phyloP scores from a whole-genome alignment of 2,797 vertebrate genomes.

The Gephyroberyx darwinii region DNA sequence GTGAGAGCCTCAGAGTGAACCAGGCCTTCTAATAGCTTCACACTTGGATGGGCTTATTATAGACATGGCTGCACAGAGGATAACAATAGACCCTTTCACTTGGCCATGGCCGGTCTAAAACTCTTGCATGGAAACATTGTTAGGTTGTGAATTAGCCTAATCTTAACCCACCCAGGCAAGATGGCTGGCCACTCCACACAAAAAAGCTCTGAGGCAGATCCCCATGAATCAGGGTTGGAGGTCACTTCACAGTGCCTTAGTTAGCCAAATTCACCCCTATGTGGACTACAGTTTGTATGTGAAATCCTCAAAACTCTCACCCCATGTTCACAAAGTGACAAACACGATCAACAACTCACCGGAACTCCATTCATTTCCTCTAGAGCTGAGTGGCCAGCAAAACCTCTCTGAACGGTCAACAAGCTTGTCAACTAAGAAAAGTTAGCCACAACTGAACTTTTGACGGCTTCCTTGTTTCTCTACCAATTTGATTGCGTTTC shows the following conservation, averaged over 20 bases:
- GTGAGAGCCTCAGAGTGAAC: constrained; percentile 9
- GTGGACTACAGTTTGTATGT: constrained; percentile 16
- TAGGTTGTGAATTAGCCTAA: constrained; percentile 46
- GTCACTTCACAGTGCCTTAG: constrained; percentile 18
- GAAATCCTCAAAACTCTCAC: not conserved
- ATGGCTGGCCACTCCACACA: constrained; percentile 9
- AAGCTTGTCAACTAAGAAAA: too few relatives aligned
- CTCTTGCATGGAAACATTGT: constrained; percentile 25
- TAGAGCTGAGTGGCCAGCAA: too few relatives aligned
- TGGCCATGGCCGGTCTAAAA: constrained; percentile 6
- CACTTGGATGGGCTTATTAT: constrained; percentile 36
- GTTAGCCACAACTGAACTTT: too few relatives aligned
- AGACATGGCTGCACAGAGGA: constrained; percentile 20
- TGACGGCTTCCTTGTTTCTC: too few relatives aligned
- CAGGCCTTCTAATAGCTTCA: constrained; percentile 35
- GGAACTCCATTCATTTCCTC: too few relatives aligned
- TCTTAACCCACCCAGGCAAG: constrained; percentile 31
- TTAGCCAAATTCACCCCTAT: constrained; percentile 16
- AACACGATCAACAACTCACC: too few relatives aligned
- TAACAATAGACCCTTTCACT: constrained; percentile 55
- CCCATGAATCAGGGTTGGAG: constrained; percentile 13
- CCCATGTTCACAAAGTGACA: not conserved
- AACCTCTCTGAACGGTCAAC: too few relatives aligned
- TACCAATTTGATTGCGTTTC: too few relatives aligned
- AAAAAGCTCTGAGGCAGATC: constrained; percentile 10